Conservation (phyloP, 2,888 invertebrate genomes). For the Chrysolina oricalcia region DNA sequence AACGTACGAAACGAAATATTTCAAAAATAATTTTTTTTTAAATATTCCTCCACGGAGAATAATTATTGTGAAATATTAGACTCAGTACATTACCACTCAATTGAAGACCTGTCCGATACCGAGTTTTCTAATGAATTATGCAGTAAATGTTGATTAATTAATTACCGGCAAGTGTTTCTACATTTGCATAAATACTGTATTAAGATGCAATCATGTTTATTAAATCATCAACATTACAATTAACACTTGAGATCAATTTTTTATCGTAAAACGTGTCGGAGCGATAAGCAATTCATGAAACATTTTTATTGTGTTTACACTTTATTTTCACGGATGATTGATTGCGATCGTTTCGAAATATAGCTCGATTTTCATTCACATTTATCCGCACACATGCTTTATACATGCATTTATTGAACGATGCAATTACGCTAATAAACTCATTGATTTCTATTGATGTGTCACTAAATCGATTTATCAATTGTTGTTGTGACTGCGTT, state of each 20-base stretch:
- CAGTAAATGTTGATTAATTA: conserved; percentile 10
- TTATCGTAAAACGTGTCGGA: conserved; percentile 8
- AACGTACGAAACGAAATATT: no score
- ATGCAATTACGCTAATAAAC: conserved; percentile 6
- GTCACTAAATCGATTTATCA: neutral
- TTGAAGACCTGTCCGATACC: neutral
- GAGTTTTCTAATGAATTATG: conserved; percentile 13
- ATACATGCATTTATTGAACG: conserved; percentile 7
- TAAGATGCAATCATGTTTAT: conserved; percentile 13
- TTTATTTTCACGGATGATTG: conserved; percentile 21
- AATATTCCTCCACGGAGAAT: no score
- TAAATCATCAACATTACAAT: conserved; percentile 18
- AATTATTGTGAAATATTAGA: no score
- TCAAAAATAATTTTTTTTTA: no score
- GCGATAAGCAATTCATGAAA: conserved; percentile 16
- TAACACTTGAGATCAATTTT: conserved; percentile 5
- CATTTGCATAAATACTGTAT: conserved; percentile 18
- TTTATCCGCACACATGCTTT: neutral
- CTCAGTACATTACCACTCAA: neutral
- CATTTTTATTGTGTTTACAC: conserved; percentile 28
- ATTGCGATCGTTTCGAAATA: conserved; percentile 8
- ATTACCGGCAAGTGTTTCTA: conserved; percentile 16
- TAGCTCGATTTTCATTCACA: neutral
- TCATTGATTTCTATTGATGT: neutral
- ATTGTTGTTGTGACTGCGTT: neutral